Conservation (phyloP, 2,888 invertebrate genomes). For the Andrena praecox region DNA sequence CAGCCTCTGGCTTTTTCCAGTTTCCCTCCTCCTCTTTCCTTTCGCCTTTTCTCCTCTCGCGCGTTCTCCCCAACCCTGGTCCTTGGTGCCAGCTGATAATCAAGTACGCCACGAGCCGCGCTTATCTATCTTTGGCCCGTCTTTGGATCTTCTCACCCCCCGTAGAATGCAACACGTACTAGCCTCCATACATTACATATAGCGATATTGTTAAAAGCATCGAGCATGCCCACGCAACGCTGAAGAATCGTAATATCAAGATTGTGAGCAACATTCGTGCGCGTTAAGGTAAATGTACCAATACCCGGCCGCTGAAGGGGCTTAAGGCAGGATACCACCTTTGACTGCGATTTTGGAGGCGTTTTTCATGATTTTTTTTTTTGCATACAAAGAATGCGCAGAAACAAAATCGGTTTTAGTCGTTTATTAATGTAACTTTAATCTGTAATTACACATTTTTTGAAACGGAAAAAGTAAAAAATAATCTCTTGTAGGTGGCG, state of each 20-base stretch:
- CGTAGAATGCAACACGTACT: background rate
- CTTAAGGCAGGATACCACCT: no score
- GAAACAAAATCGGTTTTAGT: no score
- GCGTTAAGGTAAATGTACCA: no score
- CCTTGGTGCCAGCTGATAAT: background rate
- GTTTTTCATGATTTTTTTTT: no score
- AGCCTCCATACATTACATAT: background rate
- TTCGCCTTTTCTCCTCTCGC: background rate
- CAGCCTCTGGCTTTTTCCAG: constrained; percentile 58
- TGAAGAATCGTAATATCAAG: constrained; percentile 38
- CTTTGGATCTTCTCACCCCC: background rate
- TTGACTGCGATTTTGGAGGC: no score
- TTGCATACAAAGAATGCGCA: no score
- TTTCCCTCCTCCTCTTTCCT: background rate
- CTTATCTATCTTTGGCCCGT: background rate
- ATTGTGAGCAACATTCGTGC: constrained; percentile 24
- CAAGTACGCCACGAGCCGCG: background rate
- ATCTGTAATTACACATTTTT: no score
- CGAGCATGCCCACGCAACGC: background rate
- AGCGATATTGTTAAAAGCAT: constrained; percentile 21
- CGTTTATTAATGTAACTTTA: no score
- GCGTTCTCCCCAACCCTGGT: background rate
- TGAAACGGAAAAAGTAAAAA: no score
- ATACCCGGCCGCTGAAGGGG: no score
- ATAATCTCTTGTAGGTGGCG: no score